phyloP scores from a whole-genome alignment of 1,140 invertebrate genomes.

The Drosophila takahashii region DNA sequence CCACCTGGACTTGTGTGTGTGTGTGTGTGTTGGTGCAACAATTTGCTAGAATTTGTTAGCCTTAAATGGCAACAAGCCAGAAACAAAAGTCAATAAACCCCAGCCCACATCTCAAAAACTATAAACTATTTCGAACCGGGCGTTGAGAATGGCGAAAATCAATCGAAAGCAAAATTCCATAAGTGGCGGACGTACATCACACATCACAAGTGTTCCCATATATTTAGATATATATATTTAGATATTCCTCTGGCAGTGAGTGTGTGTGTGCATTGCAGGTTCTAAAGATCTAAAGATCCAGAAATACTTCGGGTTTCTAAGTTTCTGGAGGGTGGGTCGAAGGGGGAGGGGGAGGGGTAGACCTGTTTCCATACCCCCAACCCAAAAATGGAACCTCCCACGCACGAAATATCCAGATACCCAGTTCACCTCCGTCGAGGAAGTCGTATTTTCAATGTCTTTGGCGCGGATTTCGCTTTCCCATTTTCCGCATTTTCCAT shows the following conservation, averaged over 20 bases:
- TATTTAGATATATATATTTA: slow-evolving; percentile 35
- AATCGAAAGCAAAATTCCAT: slow-evolving; percentile 63
- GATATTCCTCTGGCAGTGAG: slow-evolving; percentile 33
- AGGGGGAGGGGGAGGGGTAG: neutral
- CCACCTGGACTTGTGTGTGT: slow-evolving; percentile 34
- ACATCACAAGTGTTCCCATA: slow-evolving; percentile 44
- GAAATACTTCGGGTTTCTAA: slow-evolving; percentile 25
- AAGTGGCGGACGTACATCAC: slow-evolving; percentile 58
- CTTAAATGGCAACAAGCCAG: slow-evolving; percentile 63
- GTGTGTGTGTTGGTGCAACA: slow-evolving; percentile 57
- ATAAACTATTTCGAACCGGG: slow-evolving; percentile 24
- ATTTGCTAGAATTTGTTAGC: slow-evolving; percentile 61
- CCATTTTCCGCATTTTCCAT: slow-evolving; percentile 18
- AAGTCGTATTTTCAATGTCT: slow-evolving; percentile 67
- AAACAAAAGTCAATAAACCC: slow-evolving; percentile 68
- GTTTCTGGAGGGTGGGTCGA: neutral
- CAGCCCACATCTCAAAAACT: slow-evolving; percentile 55
- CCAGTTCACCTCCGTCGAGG: slow-evolving; percentile 17
- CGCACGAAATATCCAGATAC: neutral
- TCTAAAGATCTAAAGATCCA: slow-evolving; percentile 42
- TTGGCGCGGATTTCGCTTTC: slow-evolving; percentile 35
- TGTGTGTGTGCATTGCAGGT: slow-evolving; percentile 35
- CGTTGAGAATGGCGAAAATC: slow-evolving; percentile 48
- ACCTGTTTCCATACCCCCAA: neutral
- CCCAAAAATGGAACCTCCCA: slow-evolving; percentile 9